Evolutionary conservation across 2,888 invertebrate genomes (phyloP), one percentile per base, ranked within the genome.

Genomic region (Metalampra italica): DNA sequence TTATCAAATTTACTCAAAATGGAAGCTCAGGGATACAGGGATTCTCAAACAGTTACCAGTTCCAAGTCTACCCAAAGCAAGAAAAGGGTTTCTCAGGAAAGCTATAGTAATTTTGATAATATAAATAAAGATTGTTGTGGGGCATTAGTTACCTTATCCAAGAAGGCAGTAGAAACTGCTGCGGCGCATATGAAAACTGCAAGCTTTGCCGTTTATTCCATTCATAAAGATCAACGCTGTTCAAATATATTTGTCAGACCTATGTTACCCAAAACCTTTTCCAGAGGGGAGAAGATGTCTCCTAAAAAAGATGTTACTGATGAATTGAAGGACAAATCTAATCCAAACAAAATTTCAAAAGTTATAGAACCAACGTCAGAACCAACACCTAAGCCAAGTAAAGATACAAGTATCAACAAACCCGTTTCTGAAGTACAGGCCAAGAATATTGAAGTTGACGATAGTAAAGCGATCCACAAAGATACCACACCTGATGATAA

Each of bases 321-420:
- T 49, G 75, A 22, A 5, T 22, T 22, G 22, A 22, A 22, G 22
- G 22, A 64, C 90, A 53, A 11, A 7, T 90, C 66, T 94, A 96
- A 60, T 96, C 96, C 82, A 95, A 96, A 81, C 94, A 97, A 52
- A 97, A 70, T 75, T 47, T 34, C 52, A 13, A 59, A 64, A 51
- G 14, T 42, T 39, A 55, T 38, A 15, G 49, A 48, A 15, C 1
- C 43, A 13, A 11, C 41, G 12, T 9, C 32, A 15, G 49, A 48
- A 15, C 1, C 43, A 13, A 11, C 41, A 22, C 12, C 32, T 29
- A 47, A 12, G 36, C 22, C 34, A 14, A 43, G 9, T 15, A 47
- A 42, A 37, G 41, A 14, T 32, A 7, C n/a, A 36, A 36, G n/a
- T 7, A 36, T 9, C 1, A 36, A 36, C 29, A 29, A 29, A 39